These are phyloP conservation scores for Mixornis gularis DNA, from an alignment of 2,113 vertebrate genomes.

Conservation along the genomic window DNA sequence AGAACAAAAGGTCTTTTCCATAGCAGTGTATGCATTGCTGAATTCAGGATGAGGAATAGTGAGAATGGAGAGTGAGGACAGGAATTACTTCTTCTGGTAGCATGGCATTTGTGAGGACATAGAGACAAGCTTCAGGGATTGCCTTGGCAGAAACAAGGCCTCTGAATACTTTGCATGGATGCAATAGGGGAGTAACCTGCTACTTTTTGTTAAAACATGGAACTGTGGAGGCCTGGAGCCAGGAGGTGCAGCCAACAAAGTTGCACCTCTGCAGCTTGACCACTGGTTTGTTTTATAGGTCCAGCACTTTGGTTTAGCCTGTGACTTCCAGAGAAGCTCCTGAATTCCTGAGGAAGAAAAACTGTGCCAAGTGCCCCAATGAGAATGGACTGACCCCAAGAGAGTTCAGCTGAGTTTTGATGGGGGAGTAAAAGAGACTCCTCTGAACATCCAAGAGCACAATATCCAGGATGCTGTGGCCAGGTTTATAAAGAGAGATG, in stretches of 20 bases:
- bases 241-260: background rate
- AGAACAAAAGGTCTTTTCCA: background rate
- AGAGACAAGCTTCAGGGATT: constrained; percentile 24
- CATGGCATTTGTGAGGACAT: constrained; percentile 38
- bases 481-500: constrained; percentile 17
- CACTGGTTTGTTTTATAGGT: constrained; percentile 25
- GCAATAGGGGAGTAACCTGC: background rate
- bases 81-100: background rate
- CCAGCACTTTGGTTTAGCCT: background rate
- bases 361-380: background rate
- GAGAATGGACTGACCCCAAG: background rate
- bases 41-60: constrained; percentile 63
- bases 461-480: background rate
- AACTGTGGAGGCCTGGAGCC: background rate
- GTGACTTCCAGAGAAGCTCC: background rate
- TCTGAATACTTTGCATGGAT: constrained; percentile 4
- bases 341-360: background rate
- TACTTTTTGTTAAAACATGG: constrained; percentile 63
- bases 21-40: constrained; percentile 25
- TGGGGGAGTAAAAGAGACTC: background rate
- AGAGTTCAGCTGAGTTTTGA: background rate
- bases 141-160: background rate
- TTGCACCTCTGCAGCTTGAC: background rate
- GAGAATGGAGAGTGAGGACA: background rate
- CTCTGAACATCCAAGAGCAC: background rate